Conservation (phyloP, 2,888 invertebrate species). For the Capitulum mitella region DNA sequence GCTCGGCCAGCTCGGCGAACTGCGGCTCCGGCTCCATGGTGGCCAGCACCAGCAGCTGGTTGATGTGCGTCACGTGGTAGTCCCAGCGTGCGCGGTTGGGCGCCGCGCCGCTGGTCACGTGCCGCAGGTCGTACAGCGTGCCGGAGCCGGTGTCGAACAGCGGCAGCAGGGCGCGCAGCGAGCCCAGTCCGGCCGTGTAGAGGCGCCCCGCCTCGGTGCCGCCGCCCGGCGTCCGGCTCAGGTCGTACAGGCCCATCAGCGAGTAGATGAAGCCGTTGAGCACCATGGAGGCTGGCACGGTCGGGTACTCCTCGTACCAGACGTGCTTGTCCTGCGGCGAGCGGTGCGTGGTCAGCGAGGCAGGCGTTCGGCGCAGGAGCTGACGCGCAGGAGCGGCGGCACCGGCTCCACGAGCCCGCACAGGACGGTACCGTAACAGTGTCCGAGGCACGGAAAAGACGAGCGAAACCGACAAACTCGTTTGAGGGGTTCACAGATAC, state of each 20-base stretch:
- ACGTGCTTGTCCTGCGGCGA: slow-evolving; percentile 48
- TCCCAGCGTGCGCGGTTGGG: slow-evolving; percentile 98
- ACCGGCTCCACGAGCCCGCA: too few relatives aligned
- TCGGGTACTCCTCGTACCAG: slow-evolving; percentile 99
- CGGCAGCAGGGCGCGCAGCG: slow-evolving; percentile 76
- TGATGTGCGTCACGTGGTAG: slow-evolving; percentile 96
- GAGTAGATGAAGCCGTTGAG: slow-evolving; percentile 98
- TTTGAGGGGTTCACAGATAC: too few relatives aligned
- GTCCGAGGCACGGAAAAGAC: too few relatives aligned
- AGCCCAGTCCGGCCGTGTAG: slow-evolving; percentile 75
- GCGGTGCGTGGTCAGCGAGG: background rate
- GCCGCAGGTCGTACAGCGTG: slow-evolving; percentile 90
- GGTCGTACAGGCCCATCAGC: slow-evolving; percentile 87
- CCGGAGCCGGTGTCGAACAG: slow-evolving; percentile 93
- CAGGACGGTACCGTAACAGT: too few relatives aligned
- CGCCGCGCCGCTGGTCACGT: slow-evolving; percentile 77
- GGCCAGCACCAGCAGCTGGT: slow-evolving; percentile 71
- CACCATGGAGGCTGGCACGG: slow-evolving; percentile 86
- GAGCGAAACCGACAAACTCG: too few relatives aligned
- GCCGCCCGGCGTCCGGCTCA: slow-evolving; percentile 52
- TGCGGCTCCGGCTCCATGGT: slow-evolving; percentile 70
- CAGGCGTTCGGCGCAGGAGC: too few relatives aligned
- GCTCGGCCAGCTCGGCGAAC: slow-evolving; percentile 61
- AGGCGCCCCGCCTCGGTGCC: slow-evolving; percentile 59
- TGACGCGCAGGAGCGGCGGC: background rate